A percentile compares a stretch with the other conserved stretches of the same genome.
Evolutionary conservation across 2,113 vertebrate genomes (phyloP).

Genomic region (Erythrocercus mccallii): DNA sequence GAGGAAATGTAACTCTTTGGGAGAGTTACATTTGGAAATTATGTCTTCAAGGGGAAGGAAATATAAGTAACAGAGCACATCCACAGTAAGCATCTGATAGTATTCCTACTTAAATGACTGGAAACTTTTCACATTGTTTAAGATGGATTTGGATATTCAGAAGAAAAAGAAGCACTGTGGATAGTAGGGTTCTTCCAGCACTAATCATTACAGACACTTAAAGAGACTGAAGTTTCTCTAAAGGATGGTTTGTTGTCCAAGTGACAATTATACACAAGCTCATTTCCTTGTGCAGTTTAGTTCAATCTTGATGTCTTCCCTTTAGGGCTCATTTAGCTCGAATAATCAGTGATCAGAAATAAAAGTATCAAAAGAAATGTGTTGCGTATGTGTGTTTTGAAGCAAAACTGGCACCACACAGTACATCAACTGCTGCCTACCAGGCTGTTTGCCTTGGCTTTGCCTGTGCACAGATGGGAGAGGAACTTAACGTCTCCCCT

Average conservation of each 20-base stretch:
- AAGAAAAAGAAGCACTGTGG: not conserved
- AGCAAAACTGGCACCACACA: slow-evolving; percentile 30
- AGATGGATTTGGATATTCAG: not conserved
- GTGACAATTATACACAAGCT: not conserved
- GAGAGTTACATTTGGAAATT: not conserved
- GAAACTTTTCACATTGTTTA: not conserved
- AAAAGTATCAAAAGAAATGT: slow-evolving; percentile 38
- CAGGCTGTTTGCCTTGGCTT: slow-evolving; percentile 58
- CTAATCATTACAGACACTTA: not conserved
- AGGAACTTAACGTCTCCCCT: slow-evolving; percentile 24
- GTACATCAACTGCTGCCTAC: slow-evolving; percentile 16
- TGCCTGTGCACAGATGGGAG: slow-evolving; percentile 50
- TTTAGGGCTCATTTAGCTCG: not conserved
- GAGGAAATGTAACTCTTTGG: not conserved
- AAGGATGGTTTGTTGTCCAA: not conserved
- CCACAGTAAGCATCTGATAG: not conserved
- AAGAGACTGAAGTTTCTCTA: not conserved
- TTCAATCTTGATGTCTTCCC: not conserved
- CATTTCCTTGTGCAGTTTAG: not conserved
- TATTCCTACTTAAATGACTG: not conserved
- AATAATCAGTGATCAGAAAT: slow-evolving; percentile 19
- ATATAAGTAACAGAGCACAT: not conserved
- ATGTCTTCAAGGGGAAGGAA: not conserved
- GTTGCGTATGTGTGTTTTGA: slow-evolving; percentile 15
- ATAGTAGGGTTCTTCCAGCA: not conserved